Evolutionary conservation across 2,113 vertebrate species (phyloP).

Genomic region (Aramus guarauna): DNA sequence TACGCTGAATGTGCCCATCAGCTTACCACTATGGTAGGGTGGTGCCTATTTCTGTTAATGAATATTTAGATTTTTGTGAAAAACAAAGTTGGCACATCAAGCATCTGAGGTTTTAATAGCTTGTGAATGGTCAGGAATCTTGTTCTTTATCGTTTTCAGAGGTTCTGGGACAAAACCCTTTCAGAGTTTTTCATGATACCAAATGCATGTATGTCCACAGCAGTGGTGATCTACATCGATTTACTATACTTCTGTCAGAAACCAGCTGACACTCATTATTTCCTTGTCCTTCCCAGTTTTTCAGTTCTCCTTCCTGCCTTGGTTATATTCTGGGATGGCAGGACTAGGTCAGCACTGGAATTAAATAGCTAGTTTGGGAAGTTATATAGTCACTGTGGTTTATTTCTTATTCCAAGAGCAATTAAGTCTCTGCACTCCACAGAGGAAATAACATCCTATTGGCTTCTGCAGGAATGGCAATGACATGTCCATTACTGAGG

Average conservation of each 20-base stretch:
- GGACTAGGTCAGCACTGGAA: background rate
- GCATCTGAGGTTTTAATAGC: background rate
- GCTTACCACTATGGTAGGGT: background rate
- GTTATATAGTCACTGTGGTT: background rate
- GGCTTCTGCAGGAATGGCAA: background rate
- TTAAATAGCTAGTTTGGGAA: background rate
- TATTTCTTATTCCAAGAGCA: background rate
- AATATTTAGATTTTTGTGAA: background rate
- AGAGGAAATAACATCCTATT: background rate
- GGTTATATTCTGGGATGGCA: background rate
- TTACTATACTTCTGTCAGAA: background rate
- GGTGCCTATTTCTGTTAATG: background rate
- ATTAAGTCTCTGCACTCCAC: background rate
- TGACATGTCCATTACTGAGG: accelerated
- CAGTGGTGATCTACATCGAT: background rate
- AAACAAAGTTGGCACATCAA: background rate
- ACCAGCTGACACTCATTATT: background rate
- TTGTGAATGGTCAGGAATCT: background rate
- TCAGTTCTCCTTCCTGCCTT: background rate
- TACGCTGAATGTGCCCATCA: background rate
- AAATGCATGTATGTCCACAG: background rate
- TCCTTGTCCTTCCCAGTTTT: background rate
- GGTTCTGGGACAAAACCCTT: background rate
- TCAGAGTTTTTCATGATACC: background rate
- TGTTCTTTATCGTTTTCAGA: background rate